phyloP scores from a whole-genome alignment of 2,113 vertebrate genomes.

The Abramis brama region DNA sequence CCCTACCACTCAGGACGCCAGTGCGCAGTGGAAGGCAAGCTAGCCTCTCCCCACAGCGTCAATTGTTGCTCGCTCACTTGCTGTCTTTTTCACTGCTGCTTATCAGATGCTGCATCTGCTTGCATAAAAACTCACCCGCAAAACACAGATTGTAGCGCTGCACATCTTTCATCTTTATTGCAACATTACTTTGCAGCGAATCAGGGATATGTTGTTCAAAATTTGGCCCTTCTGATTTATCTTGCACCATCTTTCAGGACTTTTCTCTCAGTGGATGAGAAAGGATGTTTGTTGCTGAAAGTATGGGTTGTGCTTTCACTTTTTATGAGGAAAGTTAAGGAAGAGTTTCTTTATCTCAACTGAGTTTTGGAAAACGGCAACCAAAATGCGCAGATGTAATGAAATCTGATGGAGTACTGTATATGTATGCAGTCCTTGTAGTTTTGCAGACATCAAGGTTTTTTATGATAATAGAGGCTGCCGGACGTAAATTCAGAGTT shows the following conservation, averaged over 20 bases:
- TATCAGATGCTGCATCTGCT: constrained; percentile 64
- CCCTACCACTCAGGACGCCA: constrained; percentile 98
- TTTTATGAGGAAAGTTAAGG: not conserved
- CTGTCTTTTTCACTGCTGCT: constrained; percentile 73
- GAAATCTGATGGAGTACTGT: not conserved
- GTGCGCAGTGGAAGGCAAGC: constrained; percentile 99
- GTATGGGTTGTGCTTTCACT: not conserved
- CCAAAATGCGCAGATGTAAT: not conserved
- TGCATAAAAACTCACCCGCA: constrained; percentile 55
- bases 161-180: constrained; percentile 22
- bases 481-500: not conserved
- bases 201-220: not conserved
- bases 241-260: not conserved
- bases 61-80: constrained; percentile 60
- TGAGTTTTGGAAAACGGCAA: not conserved
- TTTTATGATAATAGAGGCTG: not conserved
- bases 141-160: constrained; percentile 51
- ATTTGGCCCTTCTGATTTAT: not conserved
- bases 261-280: not conserved
- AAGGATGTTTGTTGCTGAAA: not conserved
- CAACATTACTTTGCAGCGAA: not conserved
- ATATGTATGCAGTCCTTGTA: not conserved
- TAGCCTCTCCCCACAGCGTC: constrained; percentile 74
- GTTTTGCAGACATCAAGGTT: not conserved
- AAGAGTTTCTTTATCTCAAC: not conserved